Base-by-base conservation (phyloP, 1,140 invertebrate genomes). In the Cyclina sinensis region DNA sequence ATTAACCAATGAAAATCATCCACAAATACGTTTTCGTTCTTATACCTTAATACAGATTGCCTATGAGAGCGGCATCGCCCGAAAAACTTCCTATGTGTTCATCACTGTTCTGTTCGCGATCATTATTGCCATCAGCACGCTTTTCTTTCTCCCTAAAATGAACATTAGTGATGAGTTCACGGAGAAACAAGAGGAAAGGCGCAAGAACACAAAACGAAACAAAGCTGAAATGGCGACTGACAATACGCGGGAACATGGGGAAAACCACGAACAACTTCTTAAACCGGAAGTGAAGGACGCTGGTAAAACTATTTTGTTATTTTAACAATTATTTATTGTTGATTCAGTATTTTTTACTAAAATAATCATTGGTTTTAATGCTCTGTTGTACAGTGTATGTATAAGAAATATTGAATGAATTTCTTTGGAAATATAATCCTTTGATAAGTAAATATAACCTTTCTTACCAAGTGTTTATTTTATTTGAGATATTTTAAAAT, bases 151-250 rank as follows among this genome's bases (percentile, higher is more conserved):
- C 12, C 86, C 86, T n/a, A 54, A 74, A 18, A 74, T 37, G 59
- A 81, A 74, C 59, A 81, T 88, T 11, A 70, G 18, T 70, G 86
- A 81, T 30, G 86, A 88, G 14, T 37, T 37, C n/a, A 35, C 74
- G 30, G 24, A 39, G 30, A 27, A 39, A 18, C 65, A 37, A 16
- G n/a, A 37, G 18, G 27, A 27, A n/a, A 35, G 65, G 21, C 30
- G 65, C 1, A 70, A 70, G 3, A 37, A 27, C 21, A 14, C 21
- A 3, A 57, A 57, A 57, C 54, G 18, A 51, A 27, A 57, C 16
- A n/a, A 5, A 57, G 21, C 3, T 9, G 18, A 27, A 4, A 57
- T n/a, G 54, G 18, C 9, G 9, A 51, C 21, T 57, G 54, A 57
- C 5, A 18, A 5, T n/a, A 27, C 16, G 5, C 18, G 5, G 54